Conservation (phyloP, 2,797 vertebrate genomes). For the Zalophus californianus region DNA sequence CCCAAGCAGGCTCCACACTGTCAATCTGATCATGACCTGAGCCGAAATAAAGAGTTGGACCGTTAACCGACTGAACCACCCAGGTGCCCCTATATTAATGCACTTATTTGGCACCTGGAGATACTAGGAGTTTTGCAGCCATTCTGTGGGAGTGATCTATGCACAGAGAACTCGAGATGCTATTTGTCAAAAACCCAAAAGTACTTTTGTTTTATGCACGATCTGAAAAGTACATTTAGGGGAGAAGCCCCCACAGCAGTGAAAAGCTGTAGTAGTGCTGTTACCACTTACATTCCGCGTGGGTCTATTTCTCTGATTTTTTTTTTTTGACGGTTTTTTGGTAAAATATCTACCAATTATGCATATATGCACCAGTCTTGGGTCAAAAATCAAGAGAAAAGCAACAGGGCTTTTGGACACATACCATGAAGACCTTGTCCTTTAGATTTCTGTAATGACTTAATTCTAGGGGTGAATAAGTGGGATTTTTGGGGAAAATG, state of each 20-base stretch:
- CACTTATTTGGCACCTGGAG: neutral
- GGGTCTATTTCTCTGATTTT: neutral
- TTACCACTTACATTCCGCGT: neutral
- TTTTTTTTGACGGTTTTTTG: conserved; percentile 1
- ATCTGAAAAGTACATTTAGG: neutral
- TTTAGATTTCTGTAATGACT: neutral
- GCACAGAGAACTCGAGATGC: neutral
- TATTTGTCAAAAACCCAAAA: neutral
- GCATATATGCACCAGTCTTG: neutral
- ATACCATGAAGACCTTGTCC: neutral
- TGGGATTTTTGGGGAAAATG: neutral
- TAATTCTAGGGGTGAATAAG: neutral
- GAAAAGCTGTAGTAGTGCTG: neutral
- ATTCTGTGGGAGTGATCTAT: neutral
- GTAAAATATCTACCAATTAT: neutral
- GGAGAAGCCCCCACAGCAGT: neutral
- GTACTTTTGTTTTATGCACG: neutral
- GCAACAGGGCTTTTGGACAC: neutral
- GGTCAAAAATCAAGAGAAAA: neutral
- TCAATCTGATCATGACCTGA: neutral
- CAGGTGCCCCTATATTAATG: neutral
- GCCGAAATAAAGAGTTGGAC: neutral
- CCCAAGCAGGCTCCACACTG: neutral
- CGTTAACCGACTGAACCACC: neutral
- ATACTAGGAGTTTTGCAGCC: neutral